Percentiles rank a stretch among this genome's conserved stretches.
These are phyloP conservation scores for Euzophera pinguis DNA, from an alignment of 2,888 invertebrate genomes.

Conservation along the genomic window DNA sequence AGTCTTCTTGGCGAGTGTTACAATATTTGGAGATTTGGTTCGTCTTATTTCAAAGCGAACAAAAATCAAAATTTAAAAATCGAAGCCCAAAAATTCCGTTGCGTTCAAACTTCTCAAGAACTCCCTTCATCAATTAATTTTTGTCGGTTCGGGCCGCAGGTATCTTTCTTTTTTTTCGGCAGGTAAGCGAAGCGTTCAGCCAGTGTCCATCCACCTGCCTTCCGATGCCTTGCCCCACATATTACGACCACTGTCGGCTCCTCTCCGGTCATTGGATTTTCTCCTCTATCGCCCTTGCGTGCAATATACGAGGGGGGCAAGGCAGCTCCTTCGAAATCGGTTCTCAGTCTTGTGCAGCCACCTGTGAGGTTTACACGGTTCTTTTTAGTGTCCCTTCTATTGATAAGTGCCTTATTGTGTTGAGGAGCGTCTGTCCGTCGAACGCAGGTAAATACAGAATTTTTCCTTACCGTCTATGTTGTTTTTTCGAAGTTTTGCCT, in stretches of 20 bases:
- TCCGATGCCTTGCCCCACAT: slow-evolving; percentile 33
- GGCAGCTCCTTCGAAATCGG: slow-evolving; percentile 35
- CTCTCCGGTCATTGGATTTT: slow-evolving; percentile 37
- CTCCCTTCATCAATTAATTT: slow-evolving; percentile 56
- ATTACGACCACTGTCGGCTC: slow-evolving; percentile 30
- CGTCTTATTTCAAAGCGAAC: not conserved
- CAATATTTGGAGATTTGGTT: no score
- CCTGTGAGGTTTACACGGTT: slow-evolving; percentile 62
- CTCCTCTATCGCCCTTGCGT: slow-evolving; percentile 45
- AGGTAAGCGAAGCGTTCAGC: slow-evolving; percentile 59
- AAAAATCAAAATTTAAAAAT: not conserved
- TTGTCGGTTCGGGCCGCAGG: slow-evolving; percentile 58
- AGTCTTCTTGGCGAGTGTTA: no score
- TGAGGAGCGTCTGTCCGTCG: slow-evolving; percentile 39
- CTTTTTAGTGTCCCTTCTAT: slow-evolving; percentile 42
- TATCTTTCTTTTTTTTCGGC: slow-evolving; percentile 51
- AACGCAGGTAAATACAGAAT: slow-evolving; percentile 38
- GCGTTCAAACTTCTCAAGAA: slow-evolving; percentile 14
- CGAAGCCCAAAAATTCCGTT: slow-evolving; percentile 2
- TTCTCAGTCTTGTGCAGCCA: slow-evolving; percentile 61
- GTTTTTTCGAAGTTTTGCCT: slow-evolving; percentile 6
- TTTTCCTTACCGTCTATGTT: slow-evolving; percentile 27
- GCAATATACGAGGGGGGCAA: slow-evolving; percentile 36
- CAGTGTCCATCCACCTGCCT: slow-evolving; percentile 51
- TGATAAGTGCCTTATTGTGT: slow-evolving; percentile 57